Evolutionary conservation across 2,888 invertebrate genomes (phyloP), one percentile per base, ranked within the genome.

Genomic region (Trichopria drosophilae): DNA sequence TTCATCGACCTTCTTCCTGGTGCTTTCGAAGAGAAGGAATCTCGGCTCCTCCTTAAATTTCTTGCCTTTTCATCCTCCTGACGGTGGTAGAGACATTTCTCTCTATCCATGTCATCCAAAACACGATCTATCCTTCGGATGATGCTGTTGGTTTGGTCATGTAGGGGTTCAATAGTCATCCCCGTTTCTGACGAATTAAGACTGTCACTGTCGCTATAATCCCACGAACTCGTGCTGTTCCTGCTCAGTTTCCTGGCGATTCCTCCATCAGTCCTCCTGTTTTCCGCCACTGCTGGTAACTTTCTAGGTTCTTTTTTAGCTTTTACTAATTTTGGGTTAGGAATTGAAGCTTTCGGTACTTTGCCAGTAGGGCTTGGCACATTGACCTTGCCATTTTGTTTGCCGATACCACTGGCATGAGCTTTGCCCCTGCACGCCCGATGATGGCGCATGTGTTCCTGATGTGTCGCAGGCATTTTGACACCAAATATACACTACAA

Each of bases 361-460:
- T 23, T 26, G 6, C 10, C 22, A 15, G 26, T 22, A 39, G 13
- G 40, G 23, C 4, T 49, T 34, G n/a, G 34, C 39, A 16, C 53
- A 48, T 23, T 43, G 6, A 24, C 7, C 10, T 24, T 24, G 76
- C 59, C 60, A 31, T 71, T 71, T 41, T 79, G 76, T 60, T 84
- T 83, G 3, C 76, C 75, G 63, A 84, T 84, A 39, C 88, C 88
- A 61, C 85, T 83, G 9, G 87, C 89, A 69, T 90, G 90, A 1
- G 86, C 83, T 66, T 85, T 84, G 22, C 90, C 90, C 23, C 84
- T 86, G 71, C 90, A 90, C 44, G 84, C 84, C 64, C 83, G 83
- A 71, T 89, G 89, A 52, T 82, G 81, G 66, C 82, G 81, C 60
- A 80, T 79, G 55, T 81, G 73, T 41, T 80, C 79, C 49, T 79